phyloP scores from a whole-genome alignment of 2,888 invertebrate genomes.

The Rhingia rostrata region DNA sequence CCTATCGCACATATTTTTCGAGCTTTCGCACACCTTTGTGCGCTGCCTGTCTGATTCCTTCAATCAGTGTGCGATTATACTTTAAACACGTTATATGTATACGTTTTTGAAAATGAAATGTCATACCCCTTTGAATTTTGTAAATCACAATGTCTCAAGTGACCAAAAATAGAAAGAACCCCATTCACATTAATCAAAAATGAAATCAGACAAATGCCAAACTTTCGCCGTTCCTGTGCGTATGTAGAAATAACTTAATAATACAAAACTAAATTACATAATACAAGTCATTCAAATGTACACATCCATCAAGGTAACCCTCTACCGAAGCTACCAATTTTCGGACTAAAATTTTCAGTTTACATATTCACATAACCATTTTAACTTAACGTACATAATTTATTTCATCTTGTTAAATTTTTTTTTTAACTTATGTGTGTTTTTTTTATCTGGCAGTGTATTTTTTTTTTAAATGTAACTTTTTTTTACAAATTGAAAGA shows the following conservation, averaged over 20 bases:
- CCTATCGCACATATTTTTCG: no score
- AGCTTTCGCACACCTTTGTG: no score
- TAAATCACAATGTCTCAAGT: no score
- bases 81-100: no score
- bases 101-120: no score
- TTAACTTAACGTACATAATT: conserved; percentile 27
- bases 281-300: conserved; percentile 4
- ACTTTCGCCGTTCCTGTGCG: no score
- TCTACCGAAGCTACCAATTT: conserved; percentile 6
- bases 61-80: no score
- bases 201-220: no score
- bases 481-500: conserved; percentile 35
- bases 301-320: neutral
- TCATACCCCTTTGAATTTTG: no score
- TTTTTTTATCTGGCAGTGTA: conserved; percentile 69
- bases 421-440: conserved; percentile 50
- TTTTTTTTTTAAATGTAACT: conserved; percentile 44
- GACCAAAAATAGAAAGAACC: no score
- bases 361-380: conserved; percentile 39
- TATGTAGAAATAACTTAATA: neutral
- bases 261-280: neutral
- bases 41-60: no score
- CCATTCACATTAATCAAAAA: no score
- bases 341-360: neutral
- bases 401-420: conserved; percentile 19